Conservation (phyloP, 2,113 vertebrate species). For the Rallus limicola region DNA sequence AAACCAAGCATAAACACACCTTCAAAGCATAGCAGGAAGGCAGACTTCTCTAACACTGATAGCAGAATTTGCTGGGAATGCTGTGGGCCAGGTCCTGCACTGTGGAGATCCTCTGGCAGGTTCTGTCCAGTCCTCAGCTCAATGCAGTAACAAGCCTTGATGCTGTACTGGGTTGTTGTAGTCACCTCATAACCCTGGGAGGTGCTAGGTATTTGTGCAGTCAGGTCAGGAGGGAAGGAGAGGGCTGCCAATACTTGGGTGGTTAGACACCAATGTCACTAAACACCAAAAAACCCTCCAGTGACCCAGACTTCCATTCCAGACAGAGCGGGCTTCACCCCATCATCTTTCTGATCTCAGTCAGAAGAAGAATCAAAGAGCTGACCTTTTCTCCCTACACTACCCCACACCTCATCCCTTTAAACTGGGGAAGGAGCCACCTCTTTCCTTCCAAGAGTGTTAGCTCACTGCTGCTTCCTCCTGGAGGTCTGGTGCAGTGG, state of each 20-base stretch:
- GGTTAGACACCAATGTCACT: not conserved
- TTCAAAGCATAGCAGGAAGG: not conserved
- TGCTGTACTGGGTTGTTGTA: not conserved
- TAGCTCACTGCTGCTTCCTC: not conserved
- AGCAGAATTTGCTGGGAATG: not conserved
- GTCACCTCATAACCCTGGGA: not conserved
- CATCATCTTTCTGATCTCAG: not conserved
- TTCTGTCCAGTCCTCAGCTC: not conserved
- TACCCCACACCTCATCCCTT: not conserved
- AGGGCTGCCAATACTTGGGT: not conserved
- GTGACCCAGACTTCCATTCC: not conserved
- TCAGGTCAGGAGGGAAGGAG: not conserved
- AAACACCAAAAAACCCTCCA: not conserved
- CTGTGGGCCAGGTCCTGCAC: not conserved
- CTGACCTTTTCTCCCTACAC: not conserved
- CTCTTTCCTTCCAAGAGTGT: not conserved
- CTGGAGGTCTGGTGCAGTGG: not conserved
- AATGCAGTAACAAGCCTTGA: not conserved
- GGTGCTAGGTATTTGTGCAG: not conserved
- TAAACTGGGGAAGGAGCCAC: not conserved
- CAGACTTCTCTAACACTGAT: not conserved
- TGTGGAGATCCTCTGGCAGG: not conserved
- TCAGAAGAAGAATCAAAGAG: not conserved
- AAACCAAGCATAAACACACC: not conserved
- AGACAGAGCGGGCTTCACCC: not conserved